phyloP scores from a whole-genome alignment of 2,797 vertebrate species.

The Rhinichthys osculus region DNA sequence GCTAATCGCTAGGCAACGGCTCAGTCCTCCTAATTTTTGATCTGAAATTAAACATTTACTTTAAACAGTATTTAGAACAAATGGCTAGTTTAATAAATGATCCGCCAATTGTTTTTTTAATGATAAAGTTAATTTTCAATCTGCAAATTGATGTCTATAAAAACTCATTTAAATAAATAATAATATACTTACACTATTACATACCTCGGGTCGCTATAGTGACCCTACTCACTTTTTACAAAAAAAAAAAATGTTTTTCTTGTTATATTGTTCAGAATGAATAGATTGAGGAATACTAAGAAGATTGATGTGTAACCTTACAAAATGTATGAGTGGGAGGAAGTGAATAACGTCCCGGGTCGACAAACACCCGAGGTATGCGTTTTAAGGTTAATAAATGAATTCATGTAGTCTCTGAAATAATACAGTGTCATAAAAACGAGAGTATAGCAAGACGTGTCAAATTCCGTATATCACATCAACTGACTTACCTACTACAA shows the following conservation, averaged over 20 bases:
- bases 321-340: background rate
- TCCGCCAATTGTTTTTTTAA: background rate
- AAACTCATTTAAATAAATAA: background rate
- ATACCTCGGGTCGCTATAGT: background rate
- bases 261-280: background rate
- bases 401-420: background rate
- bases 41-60: background rate
- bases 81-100: background rate
- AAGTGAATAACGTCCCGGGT: background rate
- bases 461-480: background rate
- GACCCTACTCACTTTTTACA: background rate
- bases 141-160: background rate
- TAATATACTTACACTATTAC: background rate
- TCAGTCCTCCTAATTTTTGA: background rate
- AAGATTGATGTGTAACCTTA: background rate
- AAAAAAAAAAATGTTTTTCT: no score
- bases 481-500: slow-evolving; percentile 85
- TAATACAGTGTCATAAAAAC: background rate
- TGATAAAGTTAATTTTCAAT: background rate
- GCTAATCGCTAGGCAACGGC: background rate
- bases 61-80: background rate
- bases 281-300: background rate
- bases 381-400: background rate
- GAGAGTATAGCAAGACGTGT: background rate
- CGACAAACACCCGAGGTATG: background rate